These are phyloP conservation scores for Tenebrio molitor DNA, from an alignment of 1,140 invertebrate genomes.

Conservation along the genomic window DNA sequence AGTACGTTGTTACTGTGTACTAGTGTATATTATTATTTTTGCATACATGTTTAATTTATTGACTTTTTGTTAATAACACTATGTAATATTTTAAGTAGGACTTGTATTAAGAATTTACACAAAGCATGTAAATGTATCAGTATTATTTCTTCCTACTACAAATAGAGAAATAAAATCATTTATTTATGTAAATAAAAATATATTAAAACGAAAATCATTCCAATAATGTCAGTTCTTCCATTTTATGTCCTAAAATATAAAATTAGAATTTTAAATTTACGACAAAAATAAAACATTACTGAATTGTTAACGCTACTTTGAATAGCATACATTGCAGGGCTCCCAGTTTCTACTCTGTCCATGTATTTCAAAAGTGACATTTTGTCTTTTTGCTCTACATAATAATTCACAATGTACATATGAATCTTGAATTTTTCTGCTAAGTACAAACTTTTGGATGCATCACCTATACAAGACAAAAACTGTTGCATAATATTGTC, in stretches of 20 bases:
- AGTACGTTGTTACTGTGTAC: too few relatives aligned
- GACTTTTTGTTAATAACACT: background rate
- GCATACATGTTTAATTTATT: slow-evolving; percentile 28
- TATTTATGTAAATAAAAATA: slow-evolving; percentile 45
- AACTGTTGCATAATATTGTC: slow-evolving; percentile 57
- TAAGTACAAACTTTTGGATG: slow-evolving; percentile 53
- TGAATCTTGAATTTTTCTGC: slow-evolving; percentile 66
- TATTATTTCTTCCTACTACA: slow-evolving; percentile 54
- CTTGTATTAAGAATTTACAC: slow-evolving; percentile 40
- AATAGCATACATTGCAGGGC: background rate
- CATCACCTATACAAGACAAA: slow-evolving; percentile 56
- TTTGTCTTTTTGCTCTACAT: slow-evolving; percentile 69
- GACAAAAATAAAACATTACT: background rate
- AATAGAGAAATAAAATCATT: slow-evolving; percentile 43
- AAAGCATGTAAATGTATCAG: slow-evolving; percentile 54
- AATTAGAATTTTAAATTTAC: background rate
- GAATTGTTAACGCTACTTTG: slow-evolving; percentile 11
- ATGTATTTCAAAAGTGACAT: slow-evolving; percentile 68
- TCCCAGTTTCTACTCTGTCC: slow-evolving; percentile 62
- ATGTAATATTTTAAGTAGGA: background rate
- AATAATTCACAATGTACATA: slow-evolving; percentile 68
- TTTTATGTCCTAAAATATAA: slow-evolving; percentile 17
- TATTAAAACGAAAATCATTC: slow-evolving; percentile 2
- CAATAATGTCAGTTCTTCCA: slow-evolving; percentile 31
- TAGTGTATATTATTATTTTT: too few relatives aligned